Conservation (phyloP, 2,797 vertebrate species). For the Myotis daubentonii region DNA sequence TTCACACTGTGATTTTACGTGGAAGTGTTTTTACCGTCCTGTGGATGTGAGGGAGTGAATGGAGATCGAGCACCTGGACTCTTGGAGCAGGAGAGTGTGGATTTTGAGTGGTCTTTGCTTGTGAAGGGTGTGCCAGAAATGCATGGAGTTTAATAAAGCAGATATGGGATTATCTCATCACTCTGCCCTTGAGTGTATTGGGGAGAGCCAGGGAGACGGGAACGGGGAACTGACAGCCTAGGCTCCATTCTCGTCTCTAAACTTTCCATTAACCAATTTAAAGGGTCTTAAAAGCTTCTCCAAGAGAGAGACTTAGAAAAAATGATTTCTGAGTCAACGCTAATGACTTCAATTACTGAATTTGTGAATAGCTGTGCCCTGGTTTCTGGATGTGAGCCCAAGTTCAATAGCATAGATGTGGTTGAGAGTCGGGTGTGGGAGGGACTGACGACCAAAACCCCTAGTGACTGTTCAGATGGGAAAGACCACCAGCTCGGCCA, state of each 20-base stretch:
- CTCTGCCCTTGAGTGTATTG: slow-evolving; percentile 58
- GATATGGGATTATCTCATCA: slow-evolving; percentile 57
- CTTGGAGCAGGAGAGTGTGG: background rate
- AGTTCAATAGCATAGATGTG: slow-evolving; percentile 66
- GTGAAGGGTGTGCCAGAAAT: slow-evolving; percentile 58
- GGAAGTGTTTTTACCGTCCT: background rate
- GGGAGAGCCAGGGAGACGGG: slow-evolving; percentile 51
- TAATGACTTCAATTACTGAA: slow-evolving; percentile 79
- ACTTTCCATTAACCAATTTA: slow-evolving; percentile 78
- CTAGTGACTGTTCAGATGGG: background rate
- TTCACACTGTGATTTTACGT: background rate
- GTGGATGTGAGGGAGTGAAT: background rate
- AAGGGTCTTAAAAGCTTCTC: slow-evolving; percentile 79
- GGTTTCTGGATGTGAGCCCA: slow-evolving; percentile 75
- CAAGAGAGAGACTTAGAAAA: slow-evolving; percentile 72
- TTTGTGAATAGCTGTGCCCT: slow-evolving; percentile 75
- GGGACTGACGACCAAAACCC: background rate
- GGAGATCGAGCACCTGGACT: background rate
- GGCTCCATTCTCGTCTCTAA: slow-evolving; percentile 67
- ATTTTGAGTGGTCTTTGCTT: slow-evolving; percentile 7
- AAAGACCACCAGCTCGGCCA: background rate
- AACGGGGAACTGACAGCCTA: slow-evolving; percentile 46
- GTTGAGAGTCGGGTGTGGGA: background rate
- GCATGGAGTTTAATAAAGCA: slow-evolving; percentile 70
- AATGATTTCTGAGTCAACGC: slow-evolving; percentile 77